Evolutionary conservation across 2,113 vertebrate species (phyloP), one percentile per base, ranked within the genome.

Genomic region (Podarcis cretensis): DNA sequence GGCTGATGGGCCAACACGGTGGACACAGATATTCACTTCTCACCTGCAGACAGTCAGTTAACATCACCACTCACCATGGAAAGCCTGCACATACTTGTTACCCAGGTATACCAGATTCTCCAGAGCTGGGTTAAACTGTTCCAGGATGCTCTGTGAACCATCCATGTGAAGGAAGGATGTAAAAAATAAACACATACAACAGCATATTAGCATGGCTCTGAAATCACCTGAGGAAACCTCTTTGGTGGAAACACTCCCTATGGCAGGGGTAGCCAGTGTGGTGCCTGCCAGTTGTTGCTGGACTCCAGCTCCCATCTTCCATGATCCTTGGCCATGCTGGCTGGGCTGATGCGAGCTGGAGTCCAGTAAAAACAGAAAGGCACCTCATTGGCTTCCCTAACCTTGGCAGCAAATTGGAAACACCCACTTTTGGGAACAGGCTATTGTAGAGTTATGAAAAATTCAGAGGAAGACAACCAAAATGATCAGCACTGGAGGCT

Each of bases 111-210:
- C 98, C 94, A 99, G 96, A 87, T 98, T 98, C 96, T 98, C 98
- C 83, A 99, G 95, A 8, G 97, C 97, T 0, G 98, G 99, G 92
- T 99, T 99, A 94, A 99, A 98, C 91, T 98, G 98, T 40, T 99
- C 98, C 96, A 98, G 95, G 91, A 99, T 97, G 87, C 91, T 98
- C 99, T 99, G 96, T 76, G 57, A 69, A 80, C 79, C 35, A 91
- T 80, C 82, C 4, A 85, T 66, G 88, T 8, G 12, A 63, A 4
- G 65, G 40, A 20, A 30, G 14, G 30, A 25, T 40, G 59, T 40
- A 65, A 76, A 83, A 65, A 89, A 76, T 13, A 87, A 66, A n/a
- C 35, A 40, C 21, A 78, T 3, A 79, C 48, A 5, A 37, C 23
- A 59, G 20, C 30, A 30, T 27, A 73, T 73, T 84, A 73, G 68